Conservation (phyloP, 1,140 invertebrate species). For the Mycetomoellerius zeteki region DNA sequence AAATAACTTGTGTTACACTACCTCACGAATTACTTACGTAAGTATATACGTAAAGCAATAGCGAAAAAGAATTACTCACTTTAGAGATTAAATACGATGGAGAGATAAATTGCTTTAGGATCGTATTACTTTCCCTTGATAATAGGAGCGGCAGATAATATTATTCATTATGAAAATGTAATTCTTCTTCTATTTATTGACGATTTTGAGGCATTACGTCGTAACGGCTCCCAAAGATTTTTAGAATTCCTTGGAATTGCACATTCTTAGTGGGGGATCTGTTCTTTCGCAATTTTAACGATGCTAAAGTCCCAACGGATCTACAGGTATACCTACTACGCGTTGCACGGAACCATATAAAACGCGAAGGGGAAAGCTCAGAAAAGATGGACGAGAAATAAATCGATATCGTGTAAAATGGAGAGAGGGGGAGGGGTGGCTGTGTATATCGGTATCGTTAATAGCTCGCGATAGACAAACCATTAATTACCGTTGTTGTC, state of each 20-base stretch:
- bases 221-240: not conserved
- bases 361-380: not conserved
- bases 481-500: constrained; percentile 47
- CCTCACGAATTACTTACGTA: not conserved
- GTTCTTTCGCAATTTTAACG: constrained; percentile 28
- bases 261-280: not conserved
- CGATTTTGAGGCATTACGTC: not conserved
- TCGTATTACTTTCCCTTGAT: not conserved
- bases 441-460: constrained; percentile 23
- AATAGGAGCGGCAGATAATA: not conserved
- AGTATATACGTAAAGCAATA: not conserved
- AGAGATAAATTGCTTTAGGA: not conserved
- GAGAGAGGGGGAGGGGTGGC: not conserved
- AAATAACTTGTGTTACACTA: not conserved
- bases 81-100: constrained; percentile 33
- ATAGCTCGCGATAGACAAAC: constrained; percentile 21
- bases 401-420: constrained; percentile 37
- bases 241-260: not conserved
- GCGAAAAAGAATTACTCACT: constrained; percentile 24
- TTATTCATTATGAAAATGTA: constrained; percentile 26
- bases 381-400: constrained; percentile 1
- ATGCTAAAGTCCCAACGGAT: constrained; percentile 12
- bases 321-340: not conserved
- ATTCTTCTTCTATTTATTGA: not conserved
- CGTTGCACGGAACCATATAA: not conserved